phyloP scores from a whole-genome alignment of 1,140 invertebrate species.

The Neoseiulus cucumeris region DNA sequence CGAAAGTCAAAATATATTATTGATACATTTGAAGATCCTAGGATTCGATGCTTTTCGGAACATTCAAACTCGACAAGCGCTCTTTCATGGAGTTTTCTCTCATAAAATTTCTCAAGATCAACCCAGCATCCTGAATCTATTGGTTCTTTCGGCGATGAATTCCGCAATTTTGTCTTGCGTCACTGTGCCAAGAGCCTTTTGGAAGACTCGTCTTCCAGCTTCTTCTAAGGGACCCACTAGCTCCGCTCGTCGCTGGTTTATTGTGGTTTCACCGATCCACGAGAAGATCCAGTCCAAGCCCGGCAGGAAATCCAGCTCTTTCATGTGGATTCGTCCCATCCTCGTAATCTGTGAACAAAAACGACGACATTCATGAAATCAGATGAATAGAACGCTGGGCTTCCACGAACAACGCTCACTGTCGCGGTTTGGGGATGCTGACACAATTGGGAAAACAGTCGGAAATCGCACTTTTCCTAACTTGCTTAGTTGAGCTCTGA shows the following conservation, averaged over 20 bases:
- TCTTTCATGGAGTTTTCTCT: no score
- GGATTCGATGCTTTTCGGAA: no score
- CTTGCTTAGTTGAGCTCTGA: no score
- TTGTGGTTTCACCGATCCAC: neutral
- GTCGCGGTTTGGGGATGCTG: no score
- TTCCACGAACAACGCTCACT: no score
- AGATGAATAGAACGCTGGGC: no score
- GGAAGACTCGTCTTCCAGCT: neutral
- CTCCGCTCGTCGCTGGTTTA: neutral
- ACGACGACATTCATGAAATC: no score
- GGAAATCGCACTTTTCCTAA: no score
- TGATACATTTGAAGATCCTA: no score
- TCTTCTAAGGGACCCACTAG: neutral
- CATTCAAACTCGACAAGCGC: no score
- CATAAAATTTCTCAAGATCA: neutral
- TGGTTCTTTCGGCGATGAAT: neutral
- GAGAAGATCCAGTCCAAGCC: slow-evolving; percentile 5
- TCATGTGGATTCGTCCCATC: slow-evolving; percentile 1
- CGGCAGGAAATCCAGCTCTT: neutral
- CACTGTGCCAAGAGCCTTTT: neutral
- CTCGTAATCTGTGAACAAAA: neutral
- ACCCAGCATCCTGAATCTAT: neutral
- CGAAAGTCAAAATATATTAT: no score
- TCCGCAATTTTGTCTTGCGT: slow-evolving; percentile 9
- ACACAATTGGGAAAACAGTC: no score